Conservation (phyloP, 2,113 vertebrate genomes). For the Myiagra hebetior region DNA sequence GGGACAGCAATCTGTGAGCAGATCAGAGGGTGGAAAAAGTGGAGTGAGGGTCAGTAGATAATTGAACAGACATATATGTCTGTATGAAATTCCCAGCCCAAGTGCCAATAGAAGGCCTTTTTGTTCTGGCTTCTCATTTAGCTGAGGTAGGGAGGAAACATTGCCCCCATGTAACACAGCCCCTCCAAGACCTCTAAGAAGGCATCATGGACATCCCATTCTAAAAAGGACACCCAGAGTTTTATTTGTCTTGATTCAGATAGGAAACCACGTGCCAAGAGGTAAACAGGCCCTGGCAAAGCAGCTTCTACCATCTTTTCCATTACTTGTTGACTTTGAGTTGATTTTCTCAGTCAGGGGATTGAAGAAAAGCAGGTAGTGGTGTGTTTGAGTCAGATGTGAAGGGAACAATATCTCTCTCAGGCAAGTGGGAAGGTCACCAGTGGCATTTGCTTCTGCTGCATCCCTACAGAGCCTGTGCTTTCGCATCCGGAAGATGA, state of each 20-base stretch:
- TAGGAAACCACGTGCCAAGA: neutral
- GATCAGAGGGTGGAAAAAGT: neutral
- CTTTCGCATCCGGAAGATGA: conserved; percentile 95
- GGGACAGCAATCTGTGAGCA: neutral
- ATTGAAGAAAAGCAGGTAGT: neutral
- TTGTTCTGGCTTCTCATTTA: neutral
- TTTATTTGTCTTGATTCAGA: neutral
- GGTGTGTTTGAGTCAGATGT: neutral
- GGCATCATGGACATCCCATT: neutral
- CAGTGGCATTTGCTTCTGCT: neutral
- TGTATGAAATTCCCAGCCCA: neutral
- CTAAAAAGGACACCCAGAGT: neutral
- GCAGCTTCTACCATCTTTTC: neutral
- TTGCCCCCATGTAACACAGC: neutral
- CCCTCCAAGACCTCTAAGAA: neutral
- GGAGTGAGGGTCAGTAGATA: neutral
- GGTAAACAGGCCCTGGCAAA: neutral
- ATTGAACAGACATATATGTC: neutral
- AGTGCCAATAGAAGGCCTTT: neutral
- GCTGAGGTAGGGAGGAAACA: neutral
- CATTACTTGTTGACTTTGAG: neutral
- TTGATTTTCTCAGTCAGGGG: neutral
- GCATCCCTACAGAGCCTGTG: conserved; percentile 80
- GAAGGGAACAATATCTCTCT: neutral
- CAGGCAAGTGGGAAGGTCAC: neutral